Percentiles rank a stretch among this genome's conserved stretches.
Conservation (phyloP, 2,113 vertebrate species). For the Etheostoma cragini region DNA sequence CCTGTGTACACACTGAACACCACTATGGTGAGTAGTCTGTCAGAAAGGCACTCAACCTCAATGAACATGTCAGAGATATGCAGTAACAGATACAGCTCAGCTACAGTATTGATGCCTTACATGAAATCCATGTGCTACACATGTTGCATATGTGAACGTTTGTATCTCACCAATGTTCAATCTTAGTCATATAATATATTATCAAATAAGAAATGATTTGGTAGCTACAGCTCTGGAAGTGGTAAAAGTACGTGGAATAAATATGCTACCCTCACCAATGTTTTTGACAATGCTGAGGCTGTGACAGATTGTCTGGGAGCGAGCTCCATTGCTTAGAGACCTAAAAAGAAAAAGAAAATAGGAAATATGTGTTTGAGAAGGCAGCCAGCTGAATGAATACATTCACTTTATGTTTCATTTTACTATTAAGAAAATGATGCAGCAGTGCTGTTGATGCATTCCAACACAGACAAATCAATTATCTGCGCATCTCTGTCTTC, state of each 20-base stretch:
- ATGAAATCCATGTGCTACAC: not conserved
- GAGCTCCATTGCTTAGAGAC: constrained; percentile 69
- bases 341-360: constrained; percentile 55
- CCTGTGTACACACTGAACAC: constrained; percentile 13
- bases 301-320: constrained; percentile 53
- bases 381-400: not conserved
- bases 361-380: constrained; percentile 21
- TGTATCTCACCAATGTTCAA: not conserved
- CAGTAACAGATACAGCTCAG: not conserved
- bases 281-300: constrained; percentile 82
- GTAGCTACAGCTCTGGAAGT: constrained; percentile 15
- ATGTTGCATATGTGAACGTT: not conserved
- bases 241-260: constrained; percentile 21
- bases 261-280: constrained; percentile 44
- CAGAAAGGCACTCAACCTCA: constrained; percentile 5
- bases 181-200: not conserved
- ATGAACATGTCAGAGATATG: constrained; percentile 12
- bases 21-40: not conserved
- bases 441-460: not conserved
- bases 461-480: constrained; percentile 1
- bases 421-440: not conserved
- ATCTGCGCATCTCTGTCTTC: not conserved
- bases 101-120: not conserved
- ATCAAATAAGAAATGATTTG: not conserved
- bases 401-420: not conserved